phyloP scores from a whole-genome alignment of 2,113 vertebrate genomes.

The Coptodon bakossiorum region DNA sequence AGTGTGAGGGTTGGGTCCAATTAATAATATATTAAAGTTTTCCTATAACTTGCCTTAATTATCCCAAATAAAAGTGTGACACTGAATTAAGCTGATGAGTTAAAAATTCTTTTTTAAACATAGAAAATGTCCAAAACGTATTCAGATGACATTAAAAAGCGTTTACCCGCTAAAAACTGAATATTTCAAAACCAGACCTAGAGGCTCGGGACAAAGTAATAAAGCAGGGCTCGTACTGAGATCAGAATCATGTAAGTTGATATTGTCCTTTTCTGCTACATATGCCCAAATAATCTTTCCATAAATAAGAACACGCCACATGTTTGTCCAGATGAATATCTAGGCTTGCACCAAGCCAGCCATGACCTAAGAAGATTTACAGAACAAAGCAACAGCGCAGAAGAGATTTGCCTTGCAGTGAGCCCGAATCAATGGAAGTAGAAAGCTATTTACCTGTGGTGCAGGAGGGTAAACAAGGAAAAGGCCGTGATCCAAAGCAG shows the following conservation, averaged over 20 bases:
- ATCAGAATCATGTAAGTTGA: not conserved
- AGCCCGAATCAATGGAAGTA: not conserved
- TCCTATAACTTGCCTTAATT: not conserved
- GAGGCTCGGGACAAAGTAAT: not conserved
- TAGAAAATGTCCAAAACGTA: not conserved
- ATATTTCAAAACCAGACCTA: not conserved
- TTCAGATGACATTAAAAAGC: not conserved
- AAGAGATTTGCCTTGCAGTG: not conserved
- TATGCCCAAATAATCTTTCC: not conserved
- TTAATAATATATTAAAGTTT: not conserved
- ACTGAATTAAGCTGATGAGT: not conserved
- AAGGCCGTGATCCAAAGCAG: not conserved
- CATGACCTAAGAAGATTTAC: not conserved
- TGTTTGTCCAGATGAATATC: not conserved
- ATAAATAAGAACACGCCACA: not conserved
- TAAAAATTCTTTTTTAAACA: not conserved
- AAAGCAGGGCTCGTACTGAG: not conserved
- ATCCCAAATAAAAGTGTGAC: not conserved
- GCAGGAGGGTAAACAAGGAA: not conserved
- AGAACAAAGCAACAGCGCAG: not conserved
- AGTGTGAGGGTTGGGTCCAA: not conserved
- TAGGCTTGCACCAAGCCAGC: not conserved
- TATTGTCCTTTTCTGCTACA: not conserved
- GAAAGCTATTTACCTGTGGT: conserved; percentile 19
- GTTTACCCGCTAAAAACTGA: not conserved